A percentile compares a stretch with the other conserved stretches of the same genome.
Evolutionary conservation across 2,797 vertebrate species (phyloP).

Genomic region (Molossus molossus): DNA sequence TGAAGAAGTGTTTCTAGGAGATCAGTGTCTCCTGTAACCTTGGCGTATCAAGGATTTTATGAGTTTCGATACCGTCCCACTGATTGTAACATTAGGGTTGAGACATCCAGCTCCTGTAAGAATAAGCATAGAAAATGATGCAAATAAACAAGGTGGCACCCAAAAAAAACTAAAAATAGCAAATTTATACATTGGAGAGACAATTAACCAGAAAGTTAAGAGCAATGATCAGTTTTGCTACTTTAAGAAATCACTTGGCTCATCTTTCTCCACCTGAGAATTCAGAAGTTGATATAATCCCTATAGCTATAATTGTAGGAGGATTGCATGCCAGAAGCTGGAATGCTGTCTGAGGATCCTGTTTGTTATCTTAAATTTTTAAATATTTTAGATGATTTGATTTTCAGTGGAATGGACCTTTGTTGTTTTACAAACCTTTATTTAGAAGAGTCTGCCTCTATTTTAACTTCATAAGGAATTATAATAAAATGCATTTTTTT

Average conservation of each 20-base stretch:
- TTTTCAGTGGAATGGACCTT: neutral
- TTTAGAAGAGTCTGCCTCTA: neutral
- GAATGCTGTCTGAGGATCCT: neutral
- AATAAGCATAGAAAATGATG: too few species aligned
- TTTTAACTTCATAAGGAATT: constrained; percentile 53
- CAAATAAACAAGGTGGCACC: neutral
- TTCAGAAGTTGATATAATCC: neutral
- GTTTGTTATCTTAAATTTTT: neutral
- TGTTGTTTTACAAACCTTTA: neutral
- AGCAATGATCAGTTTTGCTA: neutral
- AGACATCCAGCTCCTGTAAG: too few species aligned
- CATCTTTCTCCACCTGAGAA: neutral
- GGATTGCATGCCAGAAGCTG: neutral
- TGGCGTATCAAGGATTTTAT: neutral
- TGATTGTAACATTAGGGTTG: neutral
- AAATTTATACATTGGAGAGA: neutral
- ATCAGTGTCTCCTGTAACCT: neutral
- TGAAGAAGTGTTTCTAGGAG: constrained; percentile 8
- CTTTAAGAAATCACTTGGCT: neutral
- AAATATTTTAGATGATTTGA: neutral
- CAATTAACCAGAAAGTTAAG: neutral
- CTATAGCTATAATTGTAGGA: neutral
- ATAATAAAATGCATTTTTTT: too few species aligned
- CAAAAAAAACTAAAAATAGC: neutral
- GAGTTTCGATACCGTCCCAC: neutral